A percentile compares a stretch with the other conserved stretches of the same genome.
Conservation (phyloP, 2,797 vertebrate species). For the Chiroxiphia lanceolata region DNA sequence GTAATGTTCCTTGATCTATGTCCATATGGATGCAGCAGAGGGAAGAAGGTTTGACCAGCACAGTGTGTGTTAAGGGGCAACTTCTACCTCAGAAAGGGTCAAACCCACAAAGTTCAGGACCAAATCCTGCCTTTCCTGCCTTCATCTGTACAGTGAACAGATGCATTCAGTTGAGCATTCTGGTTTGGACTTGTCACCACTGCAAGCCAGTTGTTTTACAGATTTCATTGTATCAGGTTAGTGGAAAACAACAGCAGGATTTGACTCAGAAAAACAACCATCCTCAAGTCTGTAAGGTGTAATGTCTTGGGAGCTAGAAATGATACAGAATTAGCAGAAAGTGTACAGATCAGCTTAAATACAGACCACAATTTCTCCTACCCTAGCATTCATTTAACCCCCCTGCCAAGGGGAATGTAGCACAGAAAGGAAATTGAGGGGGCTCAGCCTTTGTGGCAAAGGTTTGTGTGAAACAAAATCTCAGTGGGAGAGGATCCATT, state of each 20-base stretch:
- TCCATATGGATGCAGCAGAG: neutral
- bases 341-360: neutral
- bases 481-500: slow-evolving; percentile 45
- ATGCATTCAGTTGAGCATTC: neutral
- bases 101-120: neutral
- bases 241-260: neutral
- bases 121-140: neutral
- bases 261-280: neutral
- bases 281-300: neutral
- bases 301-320: neutral
- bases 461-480: slow-evolving; percentile 57
- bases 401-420: slow-evolving; percentile 3
- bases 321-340: neutral
- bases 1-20: neutral
- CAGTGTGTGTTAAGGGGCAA: neutral
- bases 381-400: neutral
- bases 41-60: neutral
- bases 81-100: neutral
- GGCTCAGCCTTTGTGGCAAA: slow-evolving; percentile 27
- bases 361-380: neutral
- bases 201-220: neutral
- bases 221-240: neutral
- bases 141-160: accelerated
- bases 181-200: neutral
- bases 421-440: slow-evolving; percentile 39